phyloP scores from a whole-genome alignment of 2,113 vertebrate species.

The Salminus brasiliensis region DNA sequence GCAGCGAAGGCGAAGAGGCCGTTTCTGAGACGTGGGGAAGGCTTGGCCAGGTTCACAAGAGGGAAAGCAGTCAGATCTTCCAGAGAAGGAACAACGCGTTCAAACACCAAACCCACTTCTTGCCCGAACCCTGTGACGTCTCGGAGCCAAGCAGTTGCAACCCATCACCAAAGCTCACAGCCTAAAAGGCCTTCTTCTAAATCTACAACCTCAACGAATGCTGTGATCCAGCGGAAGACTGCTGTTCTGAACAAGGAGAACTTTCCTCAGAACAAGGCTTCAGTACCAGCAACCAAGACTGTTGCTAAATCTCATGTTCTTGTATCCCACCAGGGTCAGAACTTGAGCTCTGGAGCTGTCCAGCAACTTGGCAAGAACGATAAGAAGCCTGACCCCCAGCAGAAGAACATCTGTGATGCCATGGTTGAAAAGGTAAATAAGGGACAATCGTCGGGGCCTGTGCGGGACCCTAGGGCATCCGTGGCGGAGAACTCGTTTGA shows the following conservation, averaged over 20 bases:
- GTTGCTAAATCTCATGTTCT: slow-evolving; percentile 32
- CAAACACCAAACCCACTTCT: slow-evolving; percentile 18
- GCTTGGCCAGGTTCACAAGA: slow-evolving; percentile 84
- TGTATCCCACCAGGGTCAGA: slow-evolving; percentile 68
- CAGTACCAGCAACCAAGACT: slow-evolving; percentile 55
- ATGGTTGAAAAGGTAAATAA: background rate
- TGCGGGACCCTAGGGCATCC: background rate
- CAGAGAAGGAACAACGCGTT: slow-evolving; percentile 50
- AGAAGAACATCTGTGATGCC: background rate
- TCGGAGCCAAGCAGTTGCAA: slow-evolving; percentile 44
- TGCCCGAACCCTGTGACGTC: slow-evolving; percentile 51
- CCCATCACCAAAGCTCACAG: slow-evolving; percentile 50
- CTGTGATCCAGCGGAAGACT: slow-evolving; percentile 80
- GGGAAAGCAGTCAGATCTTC: slow-evolving; percentile 66
- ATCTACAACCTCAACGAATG: slow-evolving; percentile 31
- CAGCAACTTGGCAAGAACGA: slow-evolving; percentile 24
- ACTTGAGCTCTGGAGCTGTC: slow-evolving; percentile 52
- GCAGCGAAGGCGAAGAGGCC: slow-evolving; percentile 75
- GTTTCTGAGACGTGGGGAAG: slow-evolving; percentile 89
- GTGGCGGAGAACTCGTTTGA: slow-evolving; percentile 79
- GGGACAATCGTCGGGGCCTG: background rate
- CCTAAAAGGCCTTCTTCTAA: slow-evolving; percentile 47
- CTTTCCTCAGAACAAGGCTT: slow-evolving; percentile 56
- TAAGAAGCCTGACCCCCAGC: slow-evolving; percentile 6
- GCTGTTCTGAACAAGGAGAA: slow-evolving; percentile 75